Evolutionary conservation across 1,140 invertebrate genomes (phyloP), one percentile per base, ranked within the genome.

Genomic region (Ruditapes philippinarum): DNA sequence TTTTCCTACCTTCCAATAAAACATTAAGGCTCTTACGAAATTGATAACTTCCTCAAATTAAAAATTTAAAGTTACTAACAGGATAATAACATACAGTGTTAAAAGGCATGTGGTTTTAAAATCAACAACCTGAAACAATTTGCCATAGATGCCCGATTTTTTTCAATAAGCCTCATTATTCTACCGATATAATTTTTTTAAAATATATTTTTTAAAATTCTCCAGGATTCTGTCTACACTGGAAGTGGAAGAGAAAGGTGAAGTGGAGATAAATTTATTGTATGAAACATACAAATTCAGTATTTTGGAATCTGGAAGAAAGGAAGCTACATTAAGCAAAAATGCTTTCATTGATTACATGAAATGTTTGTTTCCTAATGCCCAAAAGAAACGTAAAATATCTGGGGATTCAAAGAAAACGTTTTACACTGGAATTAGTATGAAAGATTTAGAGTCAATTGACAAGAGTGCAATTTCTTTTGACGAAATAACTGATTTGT

Each of bases 231-330:
- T 82, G 22, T 62, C 80, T 5, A 40, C 33, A 45, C 33, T 82
- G 7, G 33, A 4, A 82, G 7, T 36, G 4, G 57, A 82, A 45
- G 45, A 51, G 40, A 22, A 68, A 14, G 82, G 62, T 9, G 38
- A 84, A 45, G 36, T 73, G 0, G 82, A 84, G 51, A 73, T 54
- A 11, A 84, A 73, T 65, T 25, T 49, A 17, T 36, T 84, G 25
- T 84, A 84, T 73, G 62, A 84, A 45, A 3, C 14, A 5, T 83
- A 25, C 60, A 65, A 68, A 25, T 83, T 83, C 45, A 14, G 40
- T 22, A 42, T 14, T 11, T 17, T 65, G 38, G 80, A 83, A 38
- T 40, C 3, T 45, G 42, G 36, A 36, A 31, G 19, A 38, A 68
- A 45, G n/a, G 54, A n/a, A 54, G 42, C 19, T 28, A 17, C 25